These are phyloP conservation scores for Catocala fraxini DNA, from an alignment of 2,888 invertebrate genomes.

Conservation along the genomic window DNA sequence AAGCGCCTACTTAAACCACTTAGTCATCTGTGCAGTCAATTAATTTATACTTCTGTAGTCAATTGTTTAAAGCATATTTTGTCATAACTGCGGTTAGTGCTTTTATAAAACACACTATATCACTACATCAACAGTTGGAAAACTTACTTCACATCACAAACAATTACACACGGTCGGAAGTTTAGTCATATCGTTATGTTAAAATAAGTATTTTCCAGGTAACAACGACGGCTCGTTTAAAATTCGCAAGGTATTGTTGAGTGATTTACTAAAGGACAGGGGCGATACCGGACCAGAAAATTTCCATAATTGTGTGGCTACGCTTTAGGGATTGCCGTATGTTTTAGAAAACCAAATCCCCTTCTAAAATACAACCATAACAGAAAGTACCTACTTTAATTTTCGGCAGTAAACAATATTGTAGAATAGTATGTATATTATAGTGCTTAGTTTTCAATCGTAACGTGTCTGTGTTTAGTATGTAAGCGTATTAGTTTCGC, in stretches of 20 bases:
- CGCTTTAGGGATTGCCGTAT: constrained; percentile 25
- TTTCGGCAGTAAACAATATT: neutral
- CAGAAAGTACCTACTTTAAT: neutral
- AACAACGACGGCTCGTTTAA: constrained; percentile 32
- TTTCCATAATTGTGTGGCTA: constrained; percentile 37
- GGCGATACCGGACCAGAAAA: constrained; percentile 30
- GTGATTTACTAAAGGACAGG: constrained; percentile 34
- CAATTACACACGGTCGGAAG: constrained; percentile 32
- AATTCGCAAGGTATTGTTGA: constrained; percentile 39
- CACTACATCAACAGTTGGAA: neutral
- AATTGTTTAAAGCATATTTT: too few relatives aligned
- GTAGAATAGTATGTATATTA: too few relatives aligned
- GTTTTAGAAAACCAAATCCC: constrained; percentile 29
- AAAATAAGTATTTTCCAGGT: constrained; percentile 24
- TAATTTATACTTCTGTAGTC: too few relatives aligned
- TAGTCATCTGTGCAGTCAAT: too few relatives aligned
- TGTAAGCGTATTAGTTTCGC: constrained; percentile 22
- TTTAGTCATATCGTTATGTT: constrained; percentile 27
- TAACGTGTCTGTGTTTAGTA: constrained; percentile 18
- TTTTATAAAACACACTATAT: neutral
- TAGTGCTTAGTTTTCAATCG: constrained; percentile 21
- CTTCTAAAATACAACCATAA: constrained; percentile 4
- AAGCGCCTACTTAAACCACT: too few relatives aligned
- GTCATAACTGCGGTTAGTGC: too few relatives aligned
- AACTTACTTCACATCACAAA: constrained; percentile 9